A percentile compares a stretch with the other conserved stretches of the same genome.
phyloP scores from a whole-genome alignment of 2,888 invertebrate genomes.

The Drosophila tripunctata region DNA sequence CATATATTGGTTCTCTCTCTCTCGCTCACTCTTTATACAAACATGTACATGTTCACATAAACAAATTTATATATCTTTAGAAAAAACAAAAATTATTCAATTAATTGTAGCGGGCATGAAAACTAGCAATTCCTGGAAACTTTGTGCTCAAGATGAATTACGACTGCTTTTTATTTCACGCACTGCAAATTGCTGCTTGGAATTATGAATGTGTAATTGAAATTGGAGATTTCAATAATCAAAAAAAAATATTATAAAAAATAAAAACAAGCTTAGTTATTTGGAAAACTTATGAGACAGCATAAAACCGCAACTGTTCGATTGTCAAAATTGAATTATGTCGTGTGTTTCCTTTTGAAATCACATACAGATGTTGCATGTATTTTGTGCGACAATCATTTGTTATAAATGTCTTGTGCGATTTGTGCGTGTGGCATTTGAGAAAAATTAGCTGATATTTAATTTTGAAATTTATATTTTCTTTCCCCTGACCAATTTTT shows the following conservation, averaged over 20 bases:
- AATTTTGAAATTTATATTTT: conserved; percentile 40
- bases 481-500: conserved; percentile 24
- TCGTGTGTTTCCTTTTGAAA: conserved; percentile 1
- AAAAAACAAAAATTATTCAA: conserved; percentile 62
- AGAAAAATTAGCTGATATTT: conserved; percentile 53
- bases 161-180: conserved; percentile 37
- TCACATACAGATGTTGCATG: not conserved
- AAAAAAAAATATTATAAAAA: not conserved
- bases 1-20: conserved; percentile 13
- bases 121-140: conserved; percentile 56
- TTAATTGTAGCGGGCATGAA: conserved; percentile 66
- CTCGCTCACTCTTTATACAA: no score
- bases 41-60: conserved; percentile 6
- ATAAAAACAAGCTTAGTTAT: no score
- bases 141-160: conserved; percentile 44
- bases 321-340: conserved; percentile 31
- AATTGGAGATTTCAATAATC: not conserved
- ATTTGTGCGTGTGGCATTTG: conserved; percentile 58
- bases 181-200: conserved; percentile 23
- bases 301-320: not conserved
- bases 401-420: conserved; percentile 29
- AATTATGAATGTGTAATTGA: conserved; percentile 19
- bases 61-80: conserved; percentile 14
- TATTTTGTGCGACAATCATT: conserved; percentile 37
- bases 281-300: no score